Evolutionary conservation across 2,888 invertebrate genomes (phyloP).

Genomic region (Phyllotreta cruciferae): DNA sequence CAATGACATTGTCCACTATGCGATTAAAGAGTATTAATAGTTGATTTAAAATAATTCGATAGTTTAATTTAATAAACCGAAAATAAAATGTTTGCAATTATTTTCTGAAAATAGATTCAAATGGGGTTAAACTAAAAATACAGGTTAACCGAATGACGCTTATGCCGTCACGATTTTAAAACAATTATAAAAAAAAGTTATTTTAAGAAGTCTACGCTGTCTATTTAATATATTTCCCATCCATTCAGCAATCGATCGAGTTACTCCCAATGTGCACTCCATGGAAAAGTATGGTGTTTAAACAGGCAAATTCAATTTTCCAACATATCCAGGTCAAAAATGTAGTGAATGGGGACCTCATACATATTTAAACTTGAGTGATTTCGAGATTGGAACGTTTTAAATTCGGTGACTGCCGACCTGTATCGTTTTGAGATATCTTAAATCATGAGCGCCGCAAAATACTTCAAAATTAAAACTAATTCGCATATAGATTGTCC

Average conservation of each 20-base stretch:
- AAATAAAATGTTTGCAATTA: constrained; percentile 49
- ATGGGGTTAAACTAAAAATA: constrained; percentile 47
- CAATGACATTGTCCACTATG: too few species aligned
- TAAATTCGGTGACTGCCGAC: constrained; percentile 48
- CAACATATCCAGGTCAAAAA: constrained; percentile 29
- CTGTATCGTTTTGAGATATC: constrained; percentile 44
- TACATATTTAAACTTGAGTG: constrained; percentile 42
- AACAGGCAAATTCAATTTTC: too few species aligned
- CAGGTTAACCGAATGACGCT: constrained; percentile 39
- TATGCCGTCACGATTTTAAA: constrained; percentile 31
- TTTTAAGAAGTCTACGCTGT: constrained; percentile 25
- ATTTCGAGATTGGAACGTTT: constrained; percentile 46
- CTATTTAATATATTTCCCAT: constrained; percentile 16
- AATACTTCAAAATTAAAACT: constrained; percentile 11
- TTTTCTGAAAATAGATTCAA: constrained; percentile 39
- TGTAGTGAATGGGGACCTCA: constrained; percentile 41
- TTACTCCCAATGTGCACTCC: too few species aligned
- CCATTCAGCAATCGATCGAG: too few species aligned
- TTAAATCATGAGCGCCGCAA: constrained; percentile 39
- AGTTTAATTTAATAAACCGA: constrained; percentile 36
- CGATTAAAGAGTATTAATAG: too few species aligned
- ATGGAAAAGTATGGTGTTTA: too few species aligned
- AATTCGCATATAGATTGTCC: too few species aligned
- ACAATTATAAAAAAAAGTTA: constrained; percentile 32
- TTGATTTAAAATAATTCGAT: constrained; percentile 1